A percentile compares a stretch with the other conserved stretches of the same genome.
These are phyloP conservation scores for Orgyia antiqua DNA, from an alignment of 2,888 invertebrate genomes.

Conservation along the genomic window DNA sequence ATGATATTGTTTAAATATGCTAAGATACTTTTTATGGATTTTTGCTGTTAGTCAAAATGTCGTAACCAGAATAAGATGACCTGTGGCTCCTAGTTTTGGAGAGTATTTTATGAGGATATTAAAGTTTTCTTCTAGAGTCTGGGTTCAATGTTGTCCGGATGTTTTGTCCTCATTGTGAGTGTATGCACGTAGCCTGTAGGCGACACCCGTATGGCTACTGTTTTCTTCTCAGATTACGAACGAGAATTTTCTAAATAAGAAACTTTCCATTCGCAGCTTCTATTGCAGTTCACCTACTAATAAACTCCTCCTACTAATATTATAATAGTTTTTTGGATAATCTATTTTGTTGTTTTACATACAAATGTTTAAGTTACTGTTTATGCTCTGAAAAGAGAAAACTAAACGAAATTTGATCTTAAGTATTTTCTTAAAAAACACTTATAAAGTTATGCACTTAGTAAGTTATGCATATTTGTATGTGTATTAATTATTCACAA, in stretches of 20 bases:
- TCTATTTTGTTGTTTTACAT: too few relatives aligned
- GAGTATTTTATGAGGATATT: slow-evolving; percentile 7
- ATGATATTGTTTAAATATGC: slow-evolving; percentile 38
- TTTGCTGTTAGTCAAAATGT: slow-evolving; percentile 37
- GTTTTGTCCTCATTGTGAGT: slow-evolving; percentile 41
- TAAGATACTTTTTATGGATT: slow-evolving; percentile 51
- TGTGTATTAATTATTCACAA: too few relatives aligned
- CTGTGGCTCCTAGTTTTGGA: slow-evolving; percentile 18
- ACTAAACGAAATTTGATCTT: too few relatives aligned
- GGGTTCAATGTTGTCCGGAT: slow-evolving; percentile 35
- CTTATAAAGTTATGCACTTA: too few relatives aligned
- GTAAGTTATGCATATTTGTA: too few relatives aligned
- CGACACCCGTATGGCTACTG: slow-evolving; percentile 63
- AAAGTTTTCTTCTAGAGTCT: slow-evolving; percentile 13
- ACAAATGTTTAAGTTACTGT: too few relatives aligned
- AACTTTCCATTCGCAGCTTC: neutral
- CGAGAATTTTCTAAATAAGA: slow-evolving; percentile 41
- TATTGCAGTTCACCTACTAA: neutral
- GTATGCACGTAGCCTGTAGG: slow-evolving; percentile 58
- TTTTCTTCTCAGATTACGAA: slow-evolving; percentile 54
- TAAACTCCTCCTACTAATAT: neutral
- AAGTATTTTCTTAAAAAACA: too few relatives aligned
- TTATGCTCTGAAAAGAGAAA: too few relatives aligned
- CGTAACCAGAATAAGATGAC: slow-evolving; percentile 25
- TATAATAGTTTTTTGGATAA: neutral